Evolutionary conservation across 2,113 vertebrate genomes (phyloP).

Genomic region (Oreocharis arfaki): DNA sequence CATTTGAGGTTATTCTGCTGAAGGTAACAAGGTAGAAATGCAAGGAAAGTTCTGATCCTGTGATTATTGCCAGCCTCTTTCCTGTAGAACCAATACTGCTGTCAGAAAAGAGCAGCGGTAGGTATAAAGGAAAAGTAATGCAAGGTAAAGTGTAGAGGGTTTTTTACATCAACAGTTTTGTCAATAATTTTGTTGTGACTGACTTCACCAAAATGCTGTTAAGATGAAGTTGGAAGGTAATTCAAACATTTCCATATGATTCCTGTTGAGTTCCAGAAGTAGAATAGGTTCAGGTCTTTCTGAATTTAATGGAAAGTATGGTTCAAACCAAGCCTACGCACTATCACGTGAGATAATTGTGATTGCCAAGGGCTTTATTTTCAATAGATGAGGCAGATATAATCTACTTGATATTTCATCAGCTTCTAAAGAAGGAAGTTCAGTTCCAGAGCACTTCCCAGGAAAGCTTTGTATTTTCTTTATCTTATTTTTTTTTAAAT

Average conservation of each 20-base stretch:
- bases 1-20: not conserved
- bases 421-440: not conserved
- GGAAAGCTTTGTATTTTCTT: not conserved
- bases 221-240: not conserved
- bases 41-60: not conserved
- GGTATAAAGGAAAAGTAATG: not conserved
- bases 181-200: not conserved
- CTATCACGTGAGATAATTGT: not conserved
- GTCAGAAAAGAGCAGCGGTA: not conserved
- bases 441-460: not conserved
- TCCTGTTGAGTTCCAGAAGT: not conserved
- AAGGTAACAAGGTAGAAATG: not conserved
- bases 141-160: not conserved
- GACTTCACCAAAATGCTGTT: not conserved
- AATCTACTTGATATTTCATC: constrained; percentile 1
- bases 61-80: not conserved
- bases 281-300: not conserved
- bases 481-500: not conserved
- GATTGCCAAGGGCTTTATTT: not conserved
- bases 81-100: not conserved
- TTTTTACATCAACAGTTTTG: not conserved
- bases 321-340: not conserved
- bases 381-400: not conserved
- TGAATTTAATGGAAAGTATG: not conserved
- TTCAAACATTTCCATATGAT: not conserved